phyloP scores from a whole-genome alignment of 2,113 vertebrate species.

The Actinemys pallida region DNA sequence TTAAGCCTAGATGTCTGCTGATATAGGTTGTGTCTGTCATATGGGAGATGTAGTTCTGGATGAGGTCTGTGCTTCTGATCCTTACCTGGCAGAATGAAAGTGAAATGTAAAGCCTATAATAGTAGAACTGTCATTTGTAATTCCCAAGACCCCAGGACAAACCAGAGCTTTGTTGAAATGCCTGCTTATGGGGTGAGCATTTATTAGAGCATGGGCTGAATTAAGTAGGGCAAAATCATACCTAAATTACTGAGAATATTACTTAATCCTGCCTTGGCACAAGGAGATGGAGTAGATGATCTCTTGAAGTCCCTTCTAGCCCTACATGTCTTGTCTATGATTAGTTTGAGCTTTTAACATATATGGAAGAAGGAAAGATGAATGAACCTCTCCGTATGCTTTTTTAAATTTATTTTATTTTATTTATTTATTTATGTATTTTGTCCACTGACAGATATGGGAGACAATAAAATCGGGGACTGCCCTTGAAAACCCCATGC shows the following conservation, averaged over 20 bases:
- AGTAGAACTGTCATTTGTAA: neutral
- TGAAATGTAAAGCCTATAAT: neutral
- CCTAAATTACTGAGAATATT: neutral
- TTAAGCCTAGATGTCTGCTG: neutral
- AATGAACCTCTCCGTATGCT: neutral
- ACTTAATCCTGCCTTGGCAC: neutral
- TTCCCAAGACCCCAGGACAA: neutral
- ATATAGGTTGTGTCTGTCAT: neutral
- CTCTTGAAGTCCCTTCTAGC: neutral
- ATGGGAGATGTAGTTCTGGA: neutral
- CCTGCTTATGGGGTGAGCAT: neutral
- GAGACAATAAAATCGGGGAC: slow-evolving; percentile 88
- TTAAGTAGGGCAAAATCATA: neutral
- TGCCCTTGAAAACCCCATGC: slow-evolving; percentile 88
- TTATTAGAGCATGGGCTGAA: neutral
- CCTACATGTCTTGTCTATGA: neutral
- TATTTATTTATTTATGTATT: neutral
- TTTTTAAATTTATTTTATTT: neutral
- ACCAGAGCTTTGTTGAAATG: neutral
- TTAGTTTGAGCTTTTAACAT: neutral
- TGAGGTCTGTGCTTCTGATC: neutral
- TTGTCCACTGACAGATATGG: slow-evolving; percentile 88
- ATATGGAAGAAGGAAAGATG: neutral
- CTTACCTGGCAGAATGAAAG: neutral
- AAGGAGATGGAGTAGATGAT: neutral